Evolutionary conservation across 2,797 vertebrate species (phyloP).

Genomic region (Buphagus erythrorhynchus): DNA sequence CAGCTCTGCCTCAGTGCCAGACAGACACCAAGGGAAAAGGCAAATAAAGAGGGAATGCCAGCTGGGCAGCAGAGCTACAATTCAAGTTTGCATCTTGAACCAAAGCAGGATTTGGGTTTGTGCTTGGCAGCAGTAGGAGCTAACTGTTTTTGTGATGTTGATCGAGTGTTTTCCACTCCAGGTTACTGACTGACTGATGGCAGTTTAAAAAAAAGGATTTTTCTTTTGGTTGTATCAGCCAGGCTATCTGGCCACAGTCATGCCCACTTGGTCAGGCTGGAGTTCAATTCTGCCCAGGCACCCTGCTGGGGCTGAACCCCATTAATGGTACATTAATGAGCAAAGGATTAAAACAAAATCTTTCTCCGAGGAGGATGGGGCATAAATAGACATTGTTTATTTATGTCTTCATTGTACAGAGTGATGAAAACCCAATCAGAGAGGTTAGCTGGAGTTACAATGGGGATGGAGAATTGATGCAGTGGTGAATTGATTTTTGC

Average conservation of each 20-base stretch:
- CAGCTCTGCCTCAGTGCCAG: neutral
- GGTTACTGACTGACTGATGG: neutral
- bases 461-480: neutral
- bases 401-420: neutral
- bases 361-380: neutral
- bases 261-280: neutral
- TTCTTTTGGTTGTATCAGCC: neutral
- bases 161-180: neutral
- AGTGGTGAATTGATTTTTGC: neutral
- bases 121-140: neutral
- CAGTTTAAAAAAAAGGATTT: neutral
- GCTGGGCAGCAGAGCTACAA: neutral
- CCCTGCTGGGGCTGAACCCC: neutral
- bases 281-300: neutral
- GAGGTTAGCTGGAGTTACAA: neutral
- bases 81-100: neutral
- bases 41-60: neutral
- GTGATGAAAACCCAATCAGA: neutral
- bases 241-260: neutral
- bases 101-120: neutral
- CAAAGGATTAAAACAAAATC: neutral
- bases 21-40: neutral
- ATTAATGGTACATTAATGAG: neutral
- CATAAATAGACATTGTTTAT: neutral
- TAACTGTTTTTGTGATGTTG: neutral